Base-by-base conservation (phyloP, 1,140 invertebrate species). In the Orussus abietinus region DNA sequence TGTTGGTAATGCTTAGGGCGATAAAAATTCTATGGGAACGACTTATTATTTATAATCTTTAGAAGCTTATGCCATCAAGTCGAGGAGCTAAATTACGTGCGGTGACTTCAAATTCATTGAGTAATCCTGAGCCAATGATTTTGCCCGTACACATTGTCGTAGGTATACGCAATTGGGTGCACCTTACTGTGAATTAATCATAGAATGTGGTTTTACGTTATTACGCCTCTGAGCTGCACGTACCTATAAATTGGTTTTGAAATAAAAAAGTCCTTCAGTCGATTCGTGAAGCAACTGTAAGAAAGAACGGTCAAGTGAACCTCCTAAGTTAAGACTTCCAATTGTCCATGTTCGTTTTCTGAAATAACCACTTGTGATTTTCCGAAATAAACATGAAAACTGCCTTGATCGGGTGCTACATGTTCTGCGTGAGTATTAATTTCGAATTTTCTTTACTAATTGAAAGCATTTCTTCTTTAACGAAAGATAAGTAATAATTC, bases 351-450 rank as follows among this genome's bases (percentile, higher is more conserved):
- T n/a, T n/a, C n/a, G n/a, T n/a, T n/a, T n/a, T n/a, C n/a, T n/a
- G n/a, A n/a, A n/a, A n/a, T n/a, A n/a, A n/a, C n/a, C n/a, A n/a
- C n/a, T n/a, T n/a, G n/a, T n/a, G n/a, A n/a, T n/a, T n/a, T 33
- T 3, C 4, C 20, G 1, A 1, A 2, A 13, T 14, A 15, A 28
- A 21, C 20, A 55, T 57, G 57, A 54, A 45, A 26, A 37, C 22
- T 17, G 7, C 37, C 1, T 6, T 51, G 4, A 14, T 53, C 4
- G 51, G 22, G 34, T 52, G 42, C 9, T 46, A 46, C 12, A 38
- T 62, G 19, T 7, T 64, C 20, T 61, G 45, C 32, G 62, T 64
- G 45, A 50, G 61, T 64, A 43, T n/a, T n/a, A n/a, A n/a, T n/a
- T n/a, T n/a, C n/a, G n/a, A n/a, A n/a, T n/a, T n/a, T n/a, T n/a